These are phyloP conservation scores for Micropoecilia bifurca DNA, from an alignment of 2,797 vertebrate genomes.

Conservation along the genomic window DNA sequence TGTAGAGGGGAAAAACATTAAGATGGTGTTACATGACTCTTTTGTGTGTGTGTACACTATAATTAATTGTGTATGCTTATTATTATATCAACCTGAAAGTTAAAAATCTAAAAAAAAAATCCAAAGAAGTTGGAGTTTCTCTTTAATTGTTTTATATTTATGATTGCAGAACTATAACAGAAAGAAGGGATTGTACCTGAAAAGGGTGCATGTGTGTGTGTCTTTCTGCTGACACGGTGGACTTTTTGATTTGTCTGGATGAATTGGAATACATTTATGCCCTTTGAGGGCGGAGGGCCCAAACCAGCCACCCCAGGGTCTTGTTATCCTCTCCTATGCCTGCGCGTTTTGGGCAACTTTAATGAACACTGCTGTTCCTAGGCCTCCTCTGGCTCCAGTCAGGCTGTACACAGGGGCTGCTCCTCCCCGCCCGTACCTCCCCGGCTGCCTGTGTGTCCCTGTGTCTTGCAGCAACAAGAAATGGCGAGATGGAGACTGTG, in stretches of 20 bases:
- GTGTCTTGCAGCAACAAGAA: constrained; percentile 51
- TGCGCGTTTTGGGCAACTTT: constrained; percentile 78
- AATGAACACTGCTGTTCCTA: constrained; percentile 82
- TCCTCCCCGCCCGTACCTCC: constrained; percentile 33
- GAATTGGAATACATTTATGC: constrained; percentile 81
- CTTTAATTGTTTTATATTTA: constrained; percentile 27
- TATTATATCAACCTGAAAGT: neutral
- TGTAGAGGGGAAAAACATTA: neutral
- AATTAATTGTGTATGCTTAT: neutral
- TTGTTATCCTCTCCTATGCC: constrained; percentile 83
- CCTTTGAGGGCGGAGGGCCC: constrained; percentile 71
- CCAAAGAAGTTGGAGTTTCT: constrained; percentile 4
- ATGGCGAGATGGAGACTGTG: constrained; percentile 63
- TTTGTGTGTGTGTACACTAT: neutral
- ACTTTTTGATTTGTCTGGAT: constrained; percentile 75
- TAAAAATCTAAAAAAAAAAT: neutral
- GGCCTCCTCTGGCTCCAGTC: constrained; percentile 76
- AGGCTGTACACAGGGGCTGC: constrained; percentile 71
- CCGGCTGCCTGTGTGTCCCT: constrained; percentile 53
- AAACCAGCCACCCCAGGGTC: constrained; percentile 82
- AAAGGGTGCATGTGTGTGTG: constrained; percentile 46
- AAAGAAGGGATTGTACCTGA: constrained; percentile 43
- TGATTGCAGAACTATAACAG: constrained; percentile 47
- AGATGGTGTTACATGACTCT: neutral
- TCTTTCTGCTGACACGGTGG: constrained; percentile 76